These are phyloP conservation scores for Diceros bicornis DNA, from an alignment of 2,797 vertebrate species.

Conservation along the genomic window DNA sequence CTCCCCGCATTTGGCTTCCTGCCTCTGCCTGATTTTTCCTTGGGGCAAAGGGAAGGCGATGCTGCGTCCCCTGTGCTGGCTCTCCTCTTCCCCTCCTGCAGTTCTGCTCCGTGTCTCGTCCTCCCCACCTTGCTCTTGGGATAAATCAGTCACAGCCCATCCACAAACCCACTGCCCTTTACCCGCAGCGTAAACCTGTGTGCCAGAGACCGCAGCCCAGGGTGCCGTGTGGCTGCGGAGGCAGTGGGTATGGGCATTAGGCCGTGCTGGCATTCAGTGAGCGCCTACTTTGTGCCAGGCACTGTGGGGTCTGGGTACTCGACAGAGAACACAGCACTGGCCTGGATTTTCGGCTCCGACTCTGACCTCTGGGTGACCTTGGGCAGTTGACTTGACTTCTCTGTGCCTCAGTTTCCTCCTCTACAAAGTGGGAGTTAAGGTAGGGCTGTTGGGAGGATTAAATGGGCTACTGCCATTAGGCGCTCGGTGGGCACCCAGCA, in stretches of 20 bases:
- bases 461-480: background rate
- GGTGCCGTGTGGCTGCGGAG: fast-evolving
- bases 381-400: background rate
- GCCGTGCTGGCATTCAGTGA: fast-evolving
- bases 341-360: background rate
- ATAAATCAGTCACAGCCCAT: fast-evolving
- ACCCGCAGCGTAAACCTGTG: fast-evolving
- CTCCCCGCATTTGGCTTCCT: background rate
- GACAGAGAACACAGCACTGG: background rate
- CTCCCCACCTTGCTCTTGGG: background rate
- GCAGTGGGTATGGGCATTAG: fast-evolving
- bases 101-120: fast-evolving
- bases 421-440: background rate
- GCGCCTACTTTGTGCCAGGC: background rate
- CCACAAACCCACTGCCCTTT: fast-evolving
- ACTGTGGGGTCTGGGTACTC: fast-evolving
- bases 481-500: background rate
- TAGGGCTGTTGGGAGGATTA: background rate
- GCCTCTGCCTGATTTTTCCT: background rate
- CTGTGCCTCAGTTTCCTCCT: background rate
- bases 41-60: fast-evolving
- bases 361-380: background rate
- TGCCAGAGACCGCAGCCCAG: fast-evolving
- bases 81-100: background rate
- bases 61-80: background rate